These are phyloP conservation scores for Stenopsyche tienmushanensis DNA, from an alignment of 1,140 invertebrate species.

Conservation along the genomic window DNA sequence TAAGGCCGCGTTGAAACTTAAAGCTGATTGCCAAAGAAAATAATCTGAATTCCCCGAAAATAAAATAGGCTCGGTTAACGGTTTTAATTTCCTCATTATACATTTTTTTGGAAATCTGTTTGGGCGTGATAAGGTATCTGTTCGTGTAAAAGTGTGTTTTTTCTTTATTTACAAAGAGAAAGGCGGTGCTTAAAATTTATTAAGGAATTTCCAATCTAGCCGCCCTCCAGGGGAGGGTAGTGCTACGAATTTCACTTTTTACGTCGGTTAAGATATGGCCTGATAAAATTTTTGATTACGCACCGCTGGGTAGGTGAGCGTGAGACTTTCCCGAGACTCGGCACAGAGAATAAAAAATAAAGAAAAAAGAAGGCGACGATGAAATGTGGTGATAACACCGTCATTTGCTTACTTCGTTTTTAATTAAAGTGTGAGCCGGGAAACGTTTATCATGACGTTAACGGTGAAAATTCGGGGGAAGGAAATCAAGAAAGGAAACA, in stretches of 20 bases:
- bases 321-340: background rate
- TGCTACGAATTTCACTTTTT: constrained; percentile 13
- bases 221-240: no score
- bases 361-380: constrained; percentile 34
- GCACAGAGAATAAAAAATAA: constrained; percentile 20
- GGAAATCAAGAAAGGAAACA: constrained; percentile 40
- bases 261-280: constrained; percentile 22
- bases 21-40: no score
- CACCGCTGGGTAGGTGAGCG: constrained; percentile 7
- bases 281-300: constrained; percentile 33
- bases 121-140: background rate
- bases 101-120: background rate
- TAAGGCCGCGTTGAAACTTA: no score
- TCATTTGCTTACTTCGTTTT: constrained; percentile 43
- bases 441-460: constrained; percentile 42
- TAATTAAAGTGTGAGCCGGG: constrained; percentile 42
- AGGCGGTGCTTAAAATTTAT: constrained; percentile 16
- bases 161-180: constrained; percentile 11
- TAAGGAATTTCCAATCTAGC: constrained; percentile 28
- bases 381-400: constrained; percentile 40
- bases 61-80: no score
- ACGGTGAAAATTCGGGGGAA: constrained; percentile 36
- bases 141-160: background rate
- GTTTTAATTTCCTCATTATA: no score
- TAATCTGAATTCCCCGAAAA: no score